Percentiles rank a stretch among this genome's conserved stretches.
Conservation (phyloP, 1,140 invertebrate species). For the Ptiloglossa arizonensis region DNA sequence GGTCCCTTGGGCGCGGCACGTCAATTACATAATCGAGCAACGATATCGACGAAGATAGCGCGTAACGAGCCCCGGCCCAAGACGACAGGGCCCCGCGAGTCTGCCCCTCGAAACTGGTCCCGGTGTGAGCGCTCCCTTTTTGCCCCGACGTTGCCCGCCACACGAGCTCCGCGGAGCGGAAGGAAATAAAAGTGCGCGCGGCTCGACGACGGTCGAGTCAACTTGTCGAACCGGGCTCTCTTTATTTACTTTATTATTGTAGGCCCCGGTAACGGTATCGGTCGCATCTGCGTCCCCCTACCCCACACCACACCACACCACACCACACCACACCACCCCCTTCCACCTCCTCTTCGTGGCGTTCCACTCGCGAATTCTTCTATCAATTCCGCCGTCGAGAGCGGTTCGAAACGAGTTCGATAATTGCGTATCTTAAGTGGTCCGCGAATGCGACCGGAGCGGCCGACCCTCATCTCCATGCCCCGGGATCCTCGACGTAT, state of each 20-base stretch:
- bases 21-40: constrained; percentile 63
- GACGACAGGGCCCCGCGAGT: constrained; percentile 7
- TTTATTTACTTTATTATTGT: constrained; percentile 76
- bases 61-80: constrained; percentile 56
- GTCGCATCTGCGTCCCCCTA: constrained; percentile 61
- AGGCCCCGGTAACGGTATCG: constrained; percentile 70
- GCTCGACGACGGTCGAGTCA: constrained; percentile 53
- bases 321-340: no score
- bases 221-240: constrained; percentile 67
- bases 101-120: constrained; percentile 53
- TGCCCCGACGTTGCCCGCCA: constrained; percentile 26
- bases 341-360: constrained; percentile 4
- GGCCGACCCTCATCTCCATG: constrained; percentile 38
- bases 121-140: constrained; percentile 29
- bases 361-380: constrained; percentile 67
- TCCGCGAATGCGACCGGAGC: constrained; percentile 41
- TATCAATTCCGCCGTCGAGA: constrained; percentile 61
- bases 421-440: constrained; percentile 64
- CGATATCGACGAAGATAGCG: constrained; percentile 62
- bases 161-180: constrained; percentile 33
- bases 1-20: constrained; percentile 35
- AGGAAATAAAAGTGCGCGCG: constrained; percentile 64
- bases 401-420: constrained; percentile 47
- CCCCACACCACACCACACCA: no score
- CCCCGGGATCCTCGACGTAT: constrained; percentile 19